Evolutionary conservation across 2,888 invertebrate genomes (phyloP), one percentile per base, ranked within the genome.

Genomic region (Trissonchulus latispiculum): DNA sequence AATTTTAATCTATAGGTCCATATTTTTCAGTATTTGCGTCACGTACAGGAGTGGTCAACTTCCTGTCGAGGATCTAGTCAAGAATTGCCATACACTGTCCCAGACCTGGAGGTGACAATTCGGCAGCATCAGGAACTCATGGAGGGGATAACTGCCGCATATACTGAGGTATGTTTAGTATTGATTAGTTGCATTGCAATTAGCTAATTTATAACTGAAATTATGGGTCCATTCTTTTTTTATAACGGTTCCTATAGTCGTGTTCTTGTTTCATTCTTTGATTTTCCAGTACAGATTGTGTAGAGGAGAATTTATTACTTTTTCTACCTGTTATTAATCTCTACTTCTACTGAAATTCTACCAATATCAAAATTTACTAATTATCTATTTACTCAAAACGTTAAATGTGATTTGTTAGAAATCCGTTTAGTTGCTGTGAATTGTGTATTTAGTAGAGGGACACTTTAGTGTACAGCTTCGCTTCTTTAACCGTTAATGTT

Each of bases 81-180:
- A 76, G 84, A 89, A 74, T 88, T 89, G 0, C 86, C 86, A 76
- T 68, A n/a, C 36, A 87, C 94, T 83, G 94, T 96, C 75, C 88
- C 91, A 77, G 90, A 92, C 74, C 87, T 97, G 75, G 96, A 97
- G 84, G 91, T 92, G 78, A 90, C 92, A 74, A 92, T 96, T 78
- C 91, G 94, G 80, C 89, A 93, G 72, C 95, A 96, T 84, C 91
- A 96, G 81, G 91, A 91, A 80, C 88, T 96, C 32, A 95, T 95
- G 82, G 96, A 96, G 83, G 91, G 92, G 76, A 95, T 96, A 91
- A 95, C 94, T 84, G 94, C 95, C 86, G 93, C 91, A 1, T 93
- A 93, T 81, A 92, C 92, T 1, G 92, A 93, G 88, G 92, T 92
- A 87, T 79, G 48, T 64, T 0, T 36, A 37, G 48, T 8, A 8